Base-by-base conservation (phyloP, 2,113 vertebrate species). In the Craseonycteris thonglongyai region DNA sequence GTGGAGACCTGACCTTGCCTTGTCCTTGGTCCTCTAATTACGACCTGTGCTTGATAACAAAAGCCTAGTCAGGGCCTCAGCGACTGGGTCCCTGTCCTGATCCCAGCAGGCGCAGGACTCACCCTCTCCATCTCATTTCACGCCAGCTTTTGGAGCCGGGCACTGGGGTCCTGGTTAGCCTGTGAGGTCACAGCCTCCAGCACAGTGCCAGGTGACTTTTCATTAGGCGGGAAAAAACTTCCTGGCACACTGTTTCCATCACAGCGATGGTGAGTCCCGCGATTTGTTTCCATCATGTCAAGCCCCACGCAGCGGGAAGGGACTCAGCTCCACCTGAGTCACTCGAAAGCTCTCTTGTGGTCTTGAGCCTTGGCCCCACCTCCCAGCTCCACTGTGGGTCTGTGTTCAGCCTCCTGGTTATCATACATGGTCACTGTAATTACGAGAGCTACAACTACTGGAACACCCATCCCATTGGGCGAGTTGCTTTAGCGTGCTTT, bases 1-100 rank as follows among this genome's bases (percentile, higher is more conserved):
- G 72, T 35, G 74, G 61, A 81, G 24, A 16, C 14, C 54, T 38
- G 40, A 21, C 12, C 6, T 26, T 0, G 5, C 9, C 19, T 7
- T 26, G 9, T 66, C 19, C 19, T 80, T 38, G 4, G 40, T 72
- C 33, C 68, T 93, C 59, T 28, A 18, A 33, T 76, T 22, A 24
- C 0, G 1, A 18, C 40, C 91, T 15, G 47, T 9, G 21, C 24
- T 8, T 7, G 16, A 45, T 71, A 35, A n/a, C 10, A 24, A 18
- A 66, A 49, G 38, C 33, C 2, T 0, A 6, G 14, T 38, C 6
- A 21, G 13, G 5, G 26, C 21, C 33, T 21, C n/a, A 1, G 51
- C 5, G 3, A 15, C 33, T 35, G 3, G 35, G 11, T 18, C 21
- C 49, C 47, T n/a, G 40, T 35, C 26, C 24, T 33, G 4, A 59